Base-by-base conservation (phyloP, 2,888 invertebrate genomes). In the Meteorus cinctellus region DNA sequence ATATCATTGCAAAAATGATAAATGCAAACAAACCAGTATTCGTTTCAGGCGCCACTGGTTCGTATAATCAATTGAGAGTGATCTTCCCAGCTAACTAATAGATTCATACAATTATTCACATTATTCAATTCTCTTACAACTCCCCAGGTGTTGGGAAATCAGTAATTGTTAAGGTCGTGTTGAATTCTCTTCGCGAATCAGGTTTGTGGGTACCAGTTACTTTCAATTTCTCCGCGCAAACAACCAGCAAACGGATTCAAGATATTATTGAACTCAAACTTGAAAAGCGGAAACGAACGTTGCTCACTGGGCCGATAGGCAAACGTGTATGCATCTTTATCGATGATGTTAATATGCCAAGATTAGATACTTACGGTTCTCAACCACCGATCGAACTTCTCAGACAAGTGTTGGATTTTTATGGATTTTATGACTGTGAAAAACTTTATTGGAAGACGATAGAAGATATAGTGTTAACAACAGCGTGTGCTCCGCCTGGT, bases 301-400 rank as follows among this genome's bases (percentile, higher is more conserved):
- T 96, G 6, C 89, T 97, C 59, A 96, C 96, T 10, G 96, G 97
- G 0, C 97, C 97, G 0, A 87, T 94, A 41, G 96, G 96, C 14
- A 97, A 96, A 88, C 93, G 94, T 77, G 92, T 97, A 0, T 93
- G 97, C 3, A 92, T 97, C 74, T 97, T 97, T 84, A 95, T 97
- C 29, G 97, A 97, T 86, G 97, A 97, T 86, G 94, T 97, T 0
- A 97, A 97, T 86, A 97, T 97, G 97, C 97, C 97, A 0, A 93
- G 93, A 86, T 90, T 94, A 84, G 97, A 95, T 89, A 93, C 94
- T 0, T 98, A 97, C 84, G 98, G 97, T 10, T 95, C 97, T 12
- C 97, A 97, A 86, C 97, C 97, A 6, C 96, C 97, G 0, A 95
- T 97, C 75, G 98, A 98, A 90, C 90, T 98, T 34, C 90, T 98